These are phyloP conservation scores for Troglohyphantes excavatus DNA, from an alignment of 2,888 invertebrate genomes.

Conservation along the genomic window DNA sequence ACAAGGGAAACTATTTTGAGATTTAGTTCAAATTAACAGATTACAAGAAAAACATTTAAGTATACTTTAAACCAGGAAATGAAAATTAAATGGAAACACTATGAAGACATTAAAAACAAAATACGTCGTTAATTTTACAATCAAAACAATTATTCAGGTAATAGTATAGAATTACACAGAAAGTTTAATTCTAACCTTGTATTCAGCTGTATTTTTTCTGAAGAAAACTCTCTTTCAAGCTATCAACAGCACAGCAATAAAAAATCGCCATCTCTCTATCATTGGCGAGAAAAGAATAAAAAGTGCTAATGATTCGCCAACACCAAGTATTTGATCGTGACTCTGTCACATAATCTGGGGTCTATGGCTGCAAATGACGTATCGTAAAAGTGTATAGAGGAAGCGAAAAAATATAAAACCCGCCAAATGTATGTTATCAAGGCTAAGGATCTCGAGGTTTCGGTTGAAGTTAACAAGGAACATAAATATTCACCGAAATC, in stretches of 20 bases:
- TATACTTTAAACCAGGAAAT: not conserved
- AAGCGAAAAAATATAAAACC: conserved; percentile 26
- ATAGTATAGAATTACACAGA: no score
- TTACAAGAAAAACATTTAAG: no score
- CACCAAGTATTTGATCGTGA: conserved; percentile 56
- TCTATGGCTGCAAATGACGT: conserved; percentile 36
- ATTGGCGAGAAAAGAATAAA: conserved; percentile 36
- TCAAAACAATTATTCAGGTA: no score
- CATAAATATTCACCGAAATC: conserved; percentile 45
- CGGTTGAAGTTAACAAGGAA: not conserved
- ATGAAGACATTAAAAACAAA: no score
- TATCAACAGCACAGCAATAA: not conserved
- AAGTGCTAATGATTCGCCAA: conserved; percentile 50
- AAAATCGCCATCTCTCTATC: not conserved
- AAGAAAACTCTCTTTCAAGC: not conserved
- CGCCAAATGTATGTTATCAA: conserved; percentile 12
- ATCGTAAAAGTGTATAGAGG: conserved; percentile 35
- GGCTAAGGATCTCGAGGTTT: conserved; percentile 13
- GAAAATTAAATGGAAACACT: no score
- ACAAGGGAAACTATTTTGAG: no score
- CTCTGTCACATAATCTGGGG: conserved; percentile 36
- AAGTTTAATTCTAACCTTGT: not conserved
- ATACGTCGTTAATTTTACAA: no score
- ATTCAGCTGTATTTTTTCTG: not conserved
- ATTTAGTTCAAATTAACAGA: no score